Base-by-base conservation (phyloP, 1,140 invertebrate genomes). In the Drosophila burlai region DNA sequence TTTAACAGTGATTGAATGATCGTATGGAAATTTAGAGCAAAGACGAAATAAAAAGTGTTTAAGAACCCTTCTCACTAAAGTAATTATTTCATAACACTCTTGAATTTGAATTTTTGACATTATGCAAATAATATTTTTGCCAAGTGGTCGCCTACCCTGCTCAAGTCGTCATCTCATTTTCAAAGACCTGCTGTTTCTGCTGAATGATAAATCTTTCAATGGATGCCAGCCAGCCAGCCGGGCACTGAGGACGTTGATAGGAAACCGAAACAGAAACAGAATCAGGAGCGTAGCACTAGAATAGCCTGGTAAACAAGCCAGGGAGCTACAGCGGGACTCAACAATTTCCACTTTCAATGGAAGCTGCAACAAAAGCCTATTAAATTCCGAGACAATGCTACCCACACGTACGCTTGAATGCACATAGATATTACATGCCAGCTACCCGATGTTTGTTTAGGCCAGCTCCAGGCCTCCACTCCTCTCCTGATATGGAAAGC, bases 191-290 rank as follows among this genome's bases (percentile, higher is more conserved):
- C 71, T 60, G 76, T 42, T 69, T 52, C 66, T 68, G 71, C 49
- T 80, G 75, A 65, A 86, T 85, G 81, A 84, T 84, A 84, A 84
- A 85, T 81, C 83, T 85, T 81, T 80, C 83, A 83, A 83, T 77
- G 79, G 71, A 54, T 80, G 60, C 54, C 63, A 50, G 59, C 16
- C 26, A 50, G 26, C 18, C 63, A 61, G 62, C 15, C 62, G 31
- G 43, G 74, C 62, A 66, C 61, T 31, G 40, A 49, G 54, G 43
- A 47, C 57, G 63, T 47, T 60, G 36, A 54, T 54, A 46, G 36
- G 42, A 63, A 49, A 59, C 58, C 68, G 40, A 77, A 65, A 42
- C 47, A 67, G 52, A 55, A 76, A 62, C 62, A 69, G 45, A 47
- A 47, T 38, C 34, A 34, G 47, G 31, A 26, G 15, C 40, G 16